Conservation (phyloP, 35 echinoderm and acorn worm species). For the Patiria miniata region DNA sequence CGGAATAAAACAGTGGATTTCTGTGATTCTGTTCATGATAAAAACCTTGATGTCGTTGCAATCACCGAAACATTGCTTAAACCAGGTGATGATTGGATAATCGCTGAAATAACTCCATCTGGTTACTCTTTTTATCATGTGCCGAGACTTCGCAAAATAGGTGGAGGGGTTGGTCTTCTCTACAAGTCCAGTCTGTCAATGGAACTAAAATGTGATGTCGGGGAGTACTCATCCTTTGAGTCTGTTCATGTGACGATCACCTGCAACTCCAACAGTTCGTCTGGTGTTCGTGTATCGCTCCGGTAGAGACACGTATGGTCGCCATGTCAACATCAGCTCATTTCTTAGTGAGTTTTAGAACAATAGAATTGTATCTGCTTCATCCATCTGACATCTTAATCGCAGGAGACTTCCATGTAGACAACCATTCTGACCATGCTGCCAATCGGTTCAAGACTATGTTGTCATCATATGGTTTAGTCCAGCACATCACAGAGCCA, state of each 20-base stretch:
- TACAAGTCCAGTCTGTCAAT: conserved; percentile 40
- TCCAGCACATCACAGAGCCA: background rate
- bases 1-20: too few species aligned
- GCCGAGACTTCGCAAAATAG: conserved; percentile 16
- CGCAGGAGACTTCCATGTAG: conserved; percentile 68
- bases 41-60: too few species aligned
- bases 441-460: background rate
- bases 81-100: conserved; percentile 30
- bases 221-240: conserved; percentile 41
- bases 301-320: conserved; percentile 24
- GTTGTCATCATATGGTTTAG: conserved; percentile 8
- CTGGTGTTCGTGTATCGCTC: conserved; percentile 47
- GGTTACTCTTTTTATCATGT: conserved; percentile 42
- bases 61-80: conserved; percentile 41
- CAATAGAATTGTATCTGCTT: conserved; percentile 37
- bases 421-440: background rate
- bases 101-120: conserved; percentile 22
- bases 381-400: conserved; percentile 70
- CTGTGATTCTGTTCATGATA: too few species aligned
- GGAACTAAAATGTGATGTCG: background rate
- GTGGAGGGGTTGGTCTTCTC: conserved; percentile 48
- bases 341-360: conserved; percentile 62
- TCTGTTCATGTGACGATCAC: conserved; percentile 11
- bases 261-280: background rate
- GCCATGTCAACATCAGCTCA: conserved; percentile 11